Evolutionary conservation across 2,888 invertebrate species (phyloP), one percentile per base, ranked within the genome.

Genomic region (Caenorhabditis japonica): DNA sequence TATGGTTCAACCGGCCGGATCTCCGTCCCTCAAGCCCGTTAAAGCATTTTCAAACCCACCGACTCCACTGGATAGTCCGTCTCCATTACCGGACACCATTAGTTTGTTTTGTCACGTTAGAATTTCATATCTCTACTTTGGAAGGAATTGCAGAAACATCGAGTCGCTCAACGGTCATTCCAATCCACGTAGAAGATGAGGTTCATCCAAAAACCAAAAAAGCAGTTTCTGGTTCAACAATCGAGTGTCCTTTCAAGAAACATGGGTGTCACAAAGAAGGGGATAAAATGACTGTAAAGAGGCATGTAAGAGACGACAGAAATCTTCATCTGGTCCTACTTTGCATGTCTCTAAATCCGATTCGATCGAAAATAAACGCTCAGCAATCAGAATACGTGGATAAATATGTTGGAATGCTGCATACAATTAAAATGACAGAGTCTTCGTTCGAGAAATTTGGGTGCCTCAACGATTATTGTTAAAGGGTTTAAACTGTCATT

Each of bases 181-280:
- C 56, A 12, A 66, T 66, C 44, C 66, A 56, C 38, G 56, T 66
- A 49, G 59, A 68, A 51, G 51, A 21, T 1, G 51, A 58, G 23
- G 34, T 15, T 1, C 23, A 17, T 17, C 8, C 23, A n/a, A 27
- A 21, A 4, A 17, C 23, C 10, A 21, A 8, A 13, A 25, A 38
- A 21, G 33, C 15, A 12, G 17, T 46, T 13, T 49, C 47, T 7
- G 34, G 13, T 7, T 34, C 36, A 30, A 41, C 47, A 53, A 15
- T 56, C 7, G 68, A 68, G 17, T 74, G 74, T 30, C 74, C 74
- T 3, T 74, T 74, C 52, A 69, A 74, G 19, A 33, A 27, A 12
- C 74, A 69, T 21, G 74, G 74, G 36, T 74, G 74, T 34, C 74
- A 74, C 33, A 74, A 74, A 19, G 52, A 23, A 47, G 74, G 74